These are phyloP conservation scores for Euplexia lucipara DNA, from an alignment of 2,888 invertebrate species.

Conservation along the genomic window DNA sequence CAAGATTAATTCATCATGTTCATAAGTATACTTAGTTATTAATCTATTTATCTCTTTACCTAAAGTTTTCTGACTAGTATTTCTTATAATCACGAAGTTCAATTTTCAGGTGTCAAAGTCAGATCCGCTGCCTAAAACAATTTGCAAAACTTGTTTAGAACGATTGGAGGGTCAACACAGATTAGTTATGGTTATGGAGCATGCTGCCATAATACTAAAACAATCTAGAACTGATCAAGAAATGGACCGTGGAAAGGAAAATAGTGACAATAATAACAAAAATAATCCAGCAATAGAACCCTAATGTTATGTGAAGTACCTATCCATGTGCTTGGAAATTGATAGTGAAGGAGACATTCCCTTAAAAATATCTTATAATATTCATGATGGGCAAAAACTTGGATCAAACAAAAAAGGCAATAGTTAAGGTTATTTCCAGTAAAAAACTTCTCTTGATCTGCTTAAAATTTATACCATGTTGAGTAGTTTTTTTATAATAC, in stretches of 20 bases:
- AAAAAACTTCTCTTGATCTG: too few species aligned
- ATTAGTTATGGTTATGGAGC: conserved; percentile 86
- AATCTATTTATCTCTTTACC: too few species aligned
- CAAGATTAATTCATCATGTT: background rate
- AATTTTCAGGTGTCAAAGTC: conserved; percentile 90
- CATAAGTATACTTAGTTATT: background rate
- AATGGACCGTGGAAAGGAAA: conserved; percentile 68
- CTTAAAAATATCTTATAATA: conserved; percentile 1
- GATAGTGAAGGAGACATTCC: conserved; percentile 38
- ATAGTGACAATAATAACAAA: conserved; percentile 68
- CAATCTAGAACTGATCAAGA: conserved; percentile 71
- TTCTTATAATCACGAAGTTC: background rate
- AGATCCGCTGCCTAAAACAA: conserved; percentile 93
- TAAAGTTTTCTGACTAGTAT: background rate
- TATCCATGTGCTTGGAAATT: conserved; percentile 14
- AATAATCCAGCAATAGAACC: conserved; percentile 64
- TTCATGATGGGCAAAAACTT: too few species aligned
- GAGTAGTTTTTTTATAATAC: too few species aligned
- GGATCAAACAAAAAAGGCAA: too few species aligned
- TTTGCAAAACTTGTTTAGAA: conserved; percentile 91
- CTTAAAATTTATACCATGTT: too few species aligned
- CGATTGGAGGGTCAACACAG: conserved; percentile 91
- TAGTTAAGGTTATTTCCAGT: too few species aligned
- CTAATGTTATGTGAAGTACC: conserved; percentile 40
- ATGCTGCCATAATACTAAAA: conserved; percentile 84